These are phyloP conservation scores for Thyatira batis DNA, from an alignment of 2,888 invertebrate genomes.

Conservation along the genomic window DNA sequence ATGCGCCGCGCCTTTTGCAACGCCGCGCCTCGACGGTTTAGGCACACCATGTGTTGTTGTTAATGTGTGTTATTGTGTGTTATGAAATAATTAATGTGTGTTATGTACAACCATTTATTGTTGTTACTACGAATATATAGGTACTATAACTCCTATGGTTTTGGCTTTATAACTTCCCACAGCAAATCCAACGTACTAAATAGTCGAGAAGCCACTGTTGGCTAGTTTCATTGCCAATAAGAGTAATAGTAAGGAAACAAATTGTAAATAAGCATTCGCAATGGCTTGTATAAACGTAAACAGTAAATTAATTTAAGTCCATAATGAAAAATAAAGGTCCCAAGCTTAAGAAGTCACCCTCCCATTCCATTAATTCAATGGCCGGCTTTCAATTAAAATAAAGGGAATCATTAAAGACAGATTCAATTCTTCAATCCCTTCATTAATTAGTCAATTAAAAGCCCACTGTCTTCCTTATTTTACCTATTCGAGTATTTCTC, in stretches of 20 bases:
- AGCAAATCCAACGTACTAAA: too few relatives aligned
- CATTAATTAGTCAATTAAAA: constrained; percentile 66
- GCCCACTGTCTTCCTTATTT: constrained; percentile 49
- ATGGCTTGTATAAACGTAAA: constrained; percentile 15
- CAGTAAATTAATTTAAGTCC: constrained; percentile 23
- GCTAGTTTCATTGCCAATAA: background rate
- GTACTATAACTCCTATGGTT: background rate
- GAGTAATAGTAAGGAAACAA: background rate
- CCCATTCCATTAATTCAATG: constrained; percentile 36
- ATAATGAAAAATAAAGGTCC: constrained; percentile 30
- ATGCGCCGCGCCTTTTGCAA: constrained; percentile 48
- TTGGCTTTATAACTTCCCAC: background rate
- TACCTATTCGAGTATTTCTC: constrained; percentile 43
- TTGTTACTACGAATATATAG: too few relatives aligned
- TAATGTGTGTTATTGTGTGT: constrained; percentile 24
- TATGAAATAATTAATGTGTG: constrained; percentile 7
- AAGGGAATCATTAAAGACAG: constrained; percentile 47
- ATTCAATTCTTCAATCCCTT: constrained; percentile 43
- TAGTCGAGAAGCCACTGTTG: too few relatives aligned
- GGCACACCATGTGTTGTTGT: constrained; percentile 16
- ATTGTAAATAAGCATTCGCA: background rate
- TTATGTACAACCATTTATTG: background rate
- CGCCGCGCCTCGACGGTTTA: constrained; percentile 36
- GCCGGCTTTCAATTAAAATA: constrained; percentile 41
- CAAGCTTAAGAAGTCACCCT: constrained; percentile 21